These are phyloP conservation scores for Nothocercus nigrocapillus DNA, from an alignment of 2,113 vertebrate species.

Conservation along the genomic window DNA sequence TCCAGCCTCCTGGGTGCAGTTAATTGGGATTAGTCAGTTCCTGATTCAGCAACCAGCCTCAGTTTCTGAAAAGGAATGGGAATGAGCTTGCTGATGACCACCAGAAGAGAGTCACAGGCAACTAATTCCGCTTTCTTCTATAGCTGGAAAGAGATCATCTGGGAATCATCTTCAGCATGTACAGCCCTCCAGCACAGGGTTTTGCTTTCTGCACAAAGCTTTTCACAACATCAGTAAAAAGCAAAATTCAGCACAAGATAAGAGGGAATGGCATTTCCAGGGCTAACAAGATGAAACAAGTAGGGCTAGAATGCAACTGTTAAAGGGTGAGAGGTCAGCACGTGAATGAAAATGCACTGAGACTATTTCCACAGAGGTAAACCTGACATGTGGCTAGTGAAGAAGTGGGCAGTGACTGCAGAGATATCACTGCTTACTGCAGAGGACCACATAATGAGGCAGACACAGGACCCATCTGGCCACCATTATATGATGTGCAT, in stretches of 20 bases:
- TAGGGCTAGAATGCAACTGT: background rate
- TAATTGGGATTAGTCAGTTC: background rate
- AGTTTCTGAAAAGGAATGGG: background rate
- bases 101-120: background rate
- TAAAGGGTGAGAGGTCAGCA: background rate
- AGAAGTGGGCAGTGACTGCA: background rate
- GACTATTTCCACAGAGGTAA: background rate
- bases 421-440: background rate
- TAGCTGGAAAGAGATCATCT: background rate
- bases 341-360: background rate
- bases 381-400: background rate
- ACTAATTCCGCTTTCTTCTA: background rate
- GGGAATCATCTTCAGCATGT: rapidly evolving
- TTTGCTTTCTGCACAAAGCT: background rate
- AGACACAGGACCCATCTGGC: background rate
- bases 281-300: background rate
- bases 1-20: background rate
- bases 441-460: background rate
- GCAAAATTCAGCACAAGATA: background rate
- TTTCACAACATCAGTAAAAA: background rate
- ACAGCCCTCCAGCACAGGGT: no score
- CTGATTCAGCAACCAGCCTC: background rate
- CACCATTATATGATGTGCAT: background rate
- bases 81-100: background rate
- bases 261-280: background rate